Conservation (phyloP, 2,888 invertebrate species). For the Anagyrus pseudococci region DNA sequence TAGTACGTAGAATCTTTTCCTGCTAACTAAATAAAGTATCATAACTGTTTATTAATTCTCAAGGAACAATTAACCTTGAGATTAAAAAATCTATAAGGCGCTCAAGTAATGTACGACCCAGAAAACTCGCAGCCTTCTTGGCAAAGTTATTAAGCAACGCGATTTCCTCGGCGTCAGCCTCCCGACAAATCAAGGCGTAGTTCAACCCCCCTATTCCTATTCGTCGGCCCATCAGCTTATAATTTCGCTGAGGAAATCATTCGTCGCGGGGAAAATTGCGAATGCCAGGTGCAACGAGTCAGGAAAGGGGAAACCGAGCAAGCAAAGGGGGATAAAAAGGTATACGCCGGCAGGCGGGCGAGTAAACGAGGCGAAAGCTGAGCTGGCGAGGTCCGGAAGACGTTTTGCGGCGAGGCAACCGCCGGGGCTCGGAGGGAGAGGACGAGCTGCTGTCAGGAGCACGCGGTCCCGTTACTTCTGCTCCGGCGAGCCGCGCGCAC, state of each 20-base stretch:
- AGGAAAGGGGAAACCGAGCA: constrained; percentile 23
- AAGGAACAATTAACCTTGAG: too few relatives aligned
- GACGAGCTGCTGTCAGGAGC: constrained; percentile 47
- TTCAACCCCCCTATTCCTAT: too few relatives aligned
- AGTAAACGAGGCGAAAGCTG: not conserved
- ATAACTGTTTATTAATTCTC: too few relatives aligned
- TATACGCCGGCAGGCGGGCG: not conserved
- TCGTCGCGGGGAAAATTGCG: constrained; percentile 53
- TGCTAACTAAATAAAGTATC: too few relatives aligned
- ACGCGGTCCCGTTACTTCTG: constrained; percentile 53
- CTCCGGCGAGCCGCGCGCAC: constrained; percentile 49
- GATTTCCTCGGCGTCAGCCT: too few relatives aligned
- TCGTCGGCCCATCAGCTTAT: constrained; percentile 42
- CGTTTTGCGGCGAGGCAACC: constrained; percentile 16
- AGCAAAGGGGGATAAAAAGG: not conserved
- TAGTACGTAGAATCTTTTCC: too few relatives aligned
- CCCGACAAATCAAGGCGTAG: too few relatives aligned
- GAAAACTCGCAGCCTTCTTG: too few relatives aligned
- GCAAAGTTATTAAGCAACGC: too few relatives aligned
- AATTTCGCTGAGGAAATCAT: constrained; percentile 49
- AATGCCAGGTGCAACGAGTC: constrained; percentile 56
- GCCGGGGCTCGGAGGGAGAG: constrained; percentile 41
- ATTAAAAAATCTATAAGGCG: too few relatives aligned
- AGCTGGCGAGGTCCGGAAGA: constrained; percentile 3
- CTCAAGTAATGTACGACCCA: too few relatives aligned